Evolutionary conservation across 2,888 invertebrate species (phyloP).

Genomic region (Homarus gammarus): DNA sequence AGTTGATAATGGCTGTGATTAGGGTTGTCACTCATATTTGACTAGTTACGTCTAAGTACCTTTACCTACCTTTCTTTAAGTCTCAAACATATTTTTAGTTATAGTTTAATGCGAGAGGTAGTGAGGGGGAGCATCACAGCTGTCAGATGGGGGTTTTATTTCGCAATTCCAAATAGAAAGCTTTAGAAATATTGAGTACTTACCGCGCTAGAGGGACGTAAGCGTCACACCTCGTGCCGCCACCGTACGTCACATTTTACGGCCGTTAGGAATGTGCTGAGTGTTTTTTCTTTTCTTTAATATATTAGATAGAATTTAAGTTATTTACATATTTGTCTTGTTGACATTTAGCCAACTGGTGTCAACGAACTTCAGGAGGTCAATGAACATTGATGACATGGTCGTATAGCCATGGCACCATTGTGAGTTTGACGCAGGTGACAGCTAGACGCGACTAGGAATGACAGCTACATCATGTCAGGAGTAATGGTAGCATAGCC

Average conservation of each 20-base stretch:
- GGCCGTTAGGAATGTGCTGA: not conserved
- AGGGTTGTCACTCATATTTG: conserved; percentile 10
- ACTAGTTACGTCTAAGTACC: not conserved
- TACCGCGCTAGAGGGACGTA: conserved; percentile 1
- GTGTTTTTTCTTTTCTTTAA: not conserved
- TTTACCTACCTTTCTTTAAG: not conserved
- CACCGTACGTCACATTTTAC: no score
- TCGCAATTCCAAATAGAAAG: conserved; percentile 32
- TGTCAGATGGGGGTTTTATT: not conserved
- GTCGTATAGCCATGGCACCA: no score
- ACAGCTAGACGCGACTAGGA: no score
- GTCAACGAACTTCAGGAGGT: not conserved
- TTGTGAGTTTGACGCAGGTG: no score
- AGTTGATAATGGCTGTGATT: not conserved
- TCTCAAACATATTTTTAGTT: not conserved
- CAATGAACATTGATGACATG: not conserved
- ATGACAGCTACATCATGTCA: no score
- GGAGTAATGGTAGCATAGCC: no score
- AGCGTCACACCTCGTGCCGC: not conserved
- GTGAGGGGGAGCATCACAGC: no score
- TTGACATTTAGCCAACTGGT: not conserved
- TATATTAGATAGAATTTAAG: not conserved
- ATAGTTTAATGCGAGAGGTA: not conserved
- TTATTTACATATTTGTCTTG: no score
- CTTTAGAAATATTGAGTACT: not conserved